Evolutionary conservation across 1,140 invertebrate genomes (phyloP).

Genomic region (Drosophila punjabiensis): DNA sequence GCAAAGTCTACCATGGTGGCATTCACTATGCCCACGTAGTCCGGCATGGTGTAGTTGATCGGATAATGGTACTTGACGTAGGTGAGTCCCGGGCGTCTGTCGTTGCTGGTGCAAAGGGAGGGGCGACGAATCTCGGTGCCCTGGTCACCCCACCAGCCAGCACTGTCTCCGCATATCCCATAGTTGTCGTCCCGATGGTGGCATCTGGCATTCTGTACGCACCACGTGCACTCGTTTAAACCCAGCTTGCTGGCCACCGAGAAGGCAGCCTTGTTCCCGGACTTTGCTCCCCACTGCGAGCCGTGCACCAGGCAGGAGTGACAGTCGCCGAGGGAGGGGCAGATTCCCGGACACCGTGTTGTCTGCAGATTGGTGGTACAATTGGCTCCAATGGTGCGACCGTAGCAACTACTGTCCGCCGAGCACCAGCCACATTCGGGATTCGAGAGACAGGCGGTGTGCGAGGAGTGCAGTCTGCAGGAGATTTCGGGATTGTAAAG

Average conservation of each 20-base stretch:
- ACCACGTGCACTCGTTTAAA: conserved; percentile 94
- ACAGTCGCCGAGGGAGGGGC: conserved; percentile 94
- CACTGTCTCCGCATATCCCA: conserved; percentile 92
- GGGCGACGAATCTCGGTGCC: conserved; percentile 92
- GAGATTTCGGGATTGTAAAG: conserved; percentile 89
- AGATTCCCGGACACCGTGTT: conserved; percentile 94
- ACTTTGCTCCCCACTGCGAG: conserved; percentile 55
- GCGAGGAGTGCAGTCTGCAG: conserved; percentile 90
- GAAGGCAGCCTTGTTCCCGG: conserved; percentile 85
- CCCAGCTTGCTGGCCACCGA: conserved; percentile 92
- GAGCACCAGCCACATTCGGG: conserved; percentile 98
- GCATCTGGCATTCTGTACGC: conserved; percentile 96
- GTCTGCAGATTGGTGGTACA: conserved; percentile 96
- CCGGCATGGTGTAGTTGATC: conserved; percentile 93
- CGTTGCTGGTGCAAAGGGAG: conserved; percentile 91
- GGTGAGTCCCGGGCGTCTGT: conserved; percentile 94
- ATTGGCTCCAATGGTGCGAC: conserved; percentile 92
- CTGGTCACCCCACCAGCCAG: conserved; percentile 95
- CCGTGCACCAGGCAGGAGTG: conserved; percentile 94
- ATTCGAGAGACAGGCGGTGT: conserved; percentile 93
- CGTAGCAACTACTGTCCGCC: conserved; percentile 93
- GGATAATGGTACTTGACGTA: conserved; percentile 95
- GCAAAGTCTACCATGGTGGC: conserved; percentile 92
- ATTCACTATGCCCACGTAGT: conserved; percentile 93
- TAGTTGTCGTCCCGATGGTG: conserved; percentile 94